A percentile compares a stretch with the other conserved stretches of the same genome.
Conservation (phyloP, 1,140 invertebrate genomes). For the Dicyema japonicum region DNA sequence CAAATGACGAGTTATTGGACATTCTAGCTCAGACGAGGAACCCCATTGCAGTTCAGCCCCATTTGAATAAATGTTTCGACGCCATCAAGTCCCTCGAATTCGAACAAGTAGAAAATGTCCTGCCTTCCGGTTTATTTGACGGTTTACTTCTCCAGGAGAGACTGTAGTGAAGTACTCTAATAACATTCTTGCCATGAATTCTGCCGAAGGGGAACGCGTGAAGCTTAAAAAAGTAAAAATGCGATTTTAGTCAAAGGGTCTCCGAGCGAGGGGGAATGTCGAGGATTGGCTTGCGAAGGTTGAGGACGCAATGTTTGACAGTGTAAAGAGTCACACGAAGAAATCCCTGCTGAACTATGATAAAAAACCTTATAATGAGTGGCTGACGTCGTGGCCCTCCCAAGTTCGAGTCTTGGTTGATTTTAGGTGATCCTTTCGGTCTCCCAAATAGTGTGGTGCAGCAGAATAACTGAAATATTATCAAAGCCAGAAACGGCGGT, state of each 20-base stretch:
- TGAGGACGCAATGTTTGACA: slow-evolving; percentile 29
- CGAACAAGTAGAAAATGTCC: too few species aligned
- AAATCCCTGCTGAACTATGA: slow-evolving; percentile 30
- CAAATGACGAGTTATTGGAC: slow-evolving; percentile 20
- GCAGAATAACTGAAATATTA: slow-evolving; percentile 35
- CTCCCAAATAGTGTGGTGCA: slow-evolving; percentile 50
- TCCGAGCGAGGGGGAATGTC: slow-evolving; percentile 48
- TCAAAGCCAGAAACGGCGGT: slow-evolving; percentile 16
- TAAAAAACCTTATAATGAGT: slow-evolving; percentile 24
- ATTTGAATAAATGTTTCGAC: slow-evolving; percentile 57
- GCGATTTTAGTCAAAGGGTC: slow-evolving; percentile 22
- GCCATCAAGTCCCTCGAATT: slow-evolving; percentile 35
- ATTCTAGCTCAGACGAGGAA: slow-evolving; percentile 33
- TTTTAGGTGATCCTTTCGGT: slow-evolving; percentile 34
- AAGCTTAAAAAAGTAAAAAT: slow-evolving; percentile 29
- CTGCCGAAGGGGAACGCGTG: slow-evolving; percentile 44
- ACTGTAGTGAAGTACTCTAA: slow-evolving; percentile 25
- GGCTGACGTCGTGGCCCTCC: slow-evolving; percentile 27
- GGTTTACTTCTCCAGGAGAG: background rate
- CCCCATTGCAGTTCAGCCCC: slow-evolving; percentile 48
- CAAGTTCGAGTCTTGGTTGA: slow-evolving; percentile 21
- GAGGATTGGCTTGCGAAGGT: slow-evolving; percentile 42
- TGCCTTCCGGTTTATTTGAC: slow-evolving; percentile 2
- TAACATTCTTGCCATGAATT: slow-evolving; percentile 48
- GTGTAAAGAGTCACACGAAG: slow-evolving; percentile 17